Percentiles rank a stretch among this genome's conserved stretches.
These are phyloP conservation scores for Eretmochelys imbricata DNA, from an alignment of 2,113 vertebrate genomes.

Conservation along the genomic window DNA sequence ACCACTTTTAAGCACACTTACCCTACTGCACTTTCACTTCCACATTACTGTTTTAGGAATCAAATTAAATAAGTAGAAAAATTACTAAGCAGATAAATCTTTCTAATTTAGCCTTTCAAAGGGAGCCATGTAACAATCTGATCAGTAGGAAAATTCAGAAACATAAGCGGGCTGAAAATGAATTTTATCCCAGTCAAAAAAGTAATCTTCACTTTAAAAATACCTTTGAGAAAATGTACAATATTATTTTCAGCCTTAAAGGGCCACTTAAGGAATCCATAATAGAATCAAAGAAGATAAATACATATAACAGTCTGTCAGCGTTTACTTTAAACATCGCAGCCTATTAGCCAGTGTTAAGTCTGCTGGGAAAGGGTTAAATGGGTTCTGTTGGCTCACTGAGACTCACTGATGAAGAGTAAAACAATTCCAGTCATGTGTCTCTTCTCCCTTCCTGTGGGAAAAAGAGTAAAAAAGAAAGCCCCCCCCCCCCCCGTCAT, in stretches of 20 bases:
- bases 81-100: background rate
- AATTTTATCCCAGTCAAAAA: background rate
- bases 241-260: background rate
- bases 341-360: background rate
- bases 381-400: background rate
- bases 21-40: background rate
- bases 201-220: background rate
- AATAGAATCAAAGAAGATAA: background rate
- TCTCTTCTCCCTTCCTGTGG: background rate
- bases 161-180: background rate
- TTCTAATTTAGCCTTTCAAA: background rate
- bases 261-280: background rate
- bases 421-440: background rate
- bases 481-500: too few relatives aligned
- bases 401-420: background rate
- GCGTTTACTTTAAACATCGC: background rate
- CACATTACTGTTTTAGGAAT: background rate
- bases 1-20: background rate
- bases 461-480: background rate
- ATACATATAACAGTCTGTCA: background rate
- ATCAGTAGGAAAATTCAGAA: background rate
- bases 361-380: background rate
- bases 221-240: accelerated
- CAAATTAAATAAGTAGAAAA: background rate
- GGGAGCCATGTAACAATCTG: background rate